Evolutionary conservation across 2,888 invertebrate species (phyloP).

Genomic region (Resseliella maxima): DNA sequence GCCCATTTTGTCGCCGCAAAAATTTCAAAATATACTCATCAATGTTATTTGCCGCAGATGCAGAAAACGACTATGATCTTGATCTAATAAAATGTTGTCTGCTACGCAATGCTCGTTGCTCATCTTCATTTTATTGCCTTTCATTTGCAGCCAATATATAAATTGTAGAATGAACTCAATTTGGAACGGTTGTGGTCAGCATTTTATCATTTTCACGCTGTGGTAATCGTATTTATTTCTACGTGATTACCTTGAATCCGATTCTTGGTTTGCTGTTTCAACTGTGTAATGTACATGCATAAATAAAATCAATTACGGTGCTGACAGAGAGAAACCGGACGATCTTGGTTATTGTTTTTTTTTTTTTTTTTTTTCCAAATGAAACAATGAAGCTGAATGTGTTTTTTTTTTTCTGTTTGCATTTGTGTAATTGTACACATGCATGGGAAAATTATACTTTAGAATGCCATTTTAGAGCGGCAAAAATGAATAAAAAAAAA

Average conservation of each 20-base stretch:
- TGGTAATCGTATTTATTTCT: constrained; percentile 40
- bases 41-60: no score
- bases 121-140: not conserved
- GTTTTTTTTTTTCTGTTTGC: not conserved
- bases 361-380: no score
- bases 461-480: no score
- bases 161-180: not conserved
- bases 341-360: not conserved
- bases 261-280: not conserved
- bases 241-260: constrained; percentile 33
- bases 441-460: not conserved
- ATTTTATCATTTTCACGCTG: constrained; percentile 38
- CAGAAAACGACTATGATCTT: no score
- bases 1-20: no score
- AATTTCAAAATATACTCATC: no score
- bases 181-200: constrained; percentile 24
- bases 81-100: no score
- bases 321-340: no score
- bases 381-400: not conserved
- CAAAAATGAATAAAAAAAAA: not conserved
- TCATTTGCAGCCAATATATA: not conserved
- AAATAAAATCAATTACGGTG: not conserved
- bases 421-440: not conserved
- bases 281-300: not conserved
- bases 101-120: no score